These are phyloP conservation scores for Xerus rutilus DNA, from an alignment of 2,797 vertebrate species.

Conservation along the genomic window DNA sequence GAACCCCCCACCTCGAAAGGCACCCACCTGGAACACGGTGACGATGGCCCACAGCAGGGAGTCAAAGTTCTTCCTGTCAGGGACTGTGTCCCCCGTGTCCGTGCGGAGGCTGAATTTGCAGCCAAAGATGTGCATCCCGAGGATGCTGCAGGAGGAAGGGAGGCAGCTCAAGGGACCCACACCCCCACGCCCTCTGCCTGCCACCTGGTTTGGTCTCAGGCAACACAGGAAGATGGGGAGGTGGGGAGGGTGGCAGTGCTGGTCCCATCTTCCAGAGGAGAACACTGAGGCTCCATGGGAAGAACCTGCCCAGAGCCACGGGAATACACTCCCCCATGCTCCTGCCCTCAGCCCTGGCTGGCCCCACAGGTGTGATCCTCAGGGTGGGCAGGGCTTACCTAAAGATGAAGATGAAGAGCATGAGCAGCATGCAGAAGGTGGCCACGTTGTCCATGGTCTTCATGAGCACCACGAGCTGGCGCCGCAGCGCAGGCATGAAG, in stretches of 20 bases:
- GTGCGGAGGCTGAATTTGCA: conserved; percentile 99
- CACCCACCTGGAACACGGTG: conserved; percentile 96
- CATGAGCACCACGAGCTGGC: conserved; percentile 98
- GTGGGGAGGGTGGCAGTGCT: rapidly evolving
- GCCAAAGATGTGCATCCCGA: conserved; percentile 99
- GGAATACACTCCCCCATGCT: not conserved
- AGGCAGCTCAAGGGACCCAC: not conserved
- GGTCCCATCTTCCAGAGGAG: not conserved
- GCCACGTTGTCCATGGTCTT: conserved; percentile 99
- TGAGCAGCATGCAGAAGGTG: conserved; percentile 99
- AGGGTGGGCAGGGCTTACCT: conserved; percentile 88
- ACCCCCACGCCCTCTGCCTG: not conserved
- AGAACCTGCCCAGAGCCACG: not conserved
- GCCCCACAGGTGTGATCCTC: rapidly evolving
- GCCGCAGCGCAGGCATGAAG: conserved; percentile 97
- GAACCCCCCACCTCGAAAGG: rapidly evolving
- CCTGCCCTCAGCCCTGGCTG: not conserved
- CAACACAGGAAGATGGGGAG: not conserved
- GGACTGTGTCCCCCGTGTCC: conserved; percentile 97
- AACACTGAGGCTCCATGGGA: not conserved
- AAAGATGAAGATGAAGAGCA: conserved; percentile 99
- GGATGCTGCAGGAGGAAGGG: conserved; percentile 90
- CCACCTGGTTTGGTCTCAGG: not conserved
- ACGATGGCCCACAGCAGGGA: conserved; percentile 98
- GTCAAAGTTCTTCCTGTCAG: conserved; percentile 98